phyloP scores from a whole-genome alignment of 1,140 invertebrate genomes.

The Leptopilina boulardi region DNA sequence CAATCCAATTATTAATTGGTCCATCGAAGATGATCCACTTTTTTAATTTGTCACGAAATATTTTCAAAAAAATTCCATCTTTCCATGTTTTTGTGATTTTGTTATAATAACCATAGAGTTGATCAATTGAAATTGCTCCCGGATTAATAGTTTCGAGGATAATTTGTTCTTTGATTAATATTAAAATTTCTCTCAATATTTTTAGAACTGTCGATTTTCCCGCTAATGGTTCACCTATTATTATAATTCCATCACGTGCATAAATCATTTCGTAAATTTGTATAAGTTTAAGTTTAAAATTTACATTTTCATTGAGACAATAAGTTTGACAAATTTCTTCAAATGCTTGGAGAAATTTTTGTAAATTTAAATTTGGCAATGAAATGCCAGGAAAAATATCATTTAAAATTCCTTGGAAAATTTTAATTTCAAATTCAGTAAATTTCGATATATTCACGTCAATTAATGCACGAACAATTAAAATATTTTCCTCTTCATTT shows the following conservation, averaged over 20 bases:
- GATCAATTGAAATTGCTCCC: conserved; percentile 79
- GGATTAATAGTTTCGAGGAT: conserved; percentile 78
- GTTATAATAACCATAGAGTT: conserved; percentile 81
- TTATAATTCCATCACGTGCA: conserved; percentile 78
- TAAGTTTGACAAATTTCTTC: conserved; percentile 69
- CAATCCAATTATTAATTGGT: conserved; percentile 80
- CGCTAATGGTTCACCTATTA: conserved; percentile 76
- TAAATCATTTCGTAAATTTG: conserved; percentile 83
- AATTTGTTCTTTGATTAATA: conserved; percentile 68
- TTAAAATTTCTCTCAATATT: conserved; percentile 76
- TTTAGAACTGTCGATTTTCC: conserved; percentile 77
- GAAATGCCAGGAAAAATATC: conserved; percentile 80
- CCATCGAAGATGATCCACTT: conserved; percentile 80
- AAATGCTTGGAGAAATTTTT: conserved; percentile 64
- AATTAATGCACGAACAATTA: conserved; percentile 80
- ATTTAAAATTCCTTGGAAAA: conserved; percentile 81
- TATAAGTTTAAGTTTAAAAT: conserved; percentile 79
- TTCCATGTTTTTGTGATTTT: conserved; percentile 80
- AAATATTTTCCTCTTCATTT: conserved; percentile 76
- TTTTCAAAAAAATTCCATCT: conserved; percentile 78
- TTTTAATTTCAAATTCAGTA: conserved; percentile 77
- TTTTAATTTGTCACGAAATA: conserved; percentile 75
- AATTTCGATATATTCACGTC: conserved; percentile 84
- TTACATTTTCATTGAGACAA: conserved; percentile 76
- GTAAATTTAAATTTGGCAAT: conserved; percentile 77